These are phyloP conservation scores for Epinephelus cyanopodus DNA, from an alignment of 2,113 vertebrate species.

Conservation along the genomic window DNA sequence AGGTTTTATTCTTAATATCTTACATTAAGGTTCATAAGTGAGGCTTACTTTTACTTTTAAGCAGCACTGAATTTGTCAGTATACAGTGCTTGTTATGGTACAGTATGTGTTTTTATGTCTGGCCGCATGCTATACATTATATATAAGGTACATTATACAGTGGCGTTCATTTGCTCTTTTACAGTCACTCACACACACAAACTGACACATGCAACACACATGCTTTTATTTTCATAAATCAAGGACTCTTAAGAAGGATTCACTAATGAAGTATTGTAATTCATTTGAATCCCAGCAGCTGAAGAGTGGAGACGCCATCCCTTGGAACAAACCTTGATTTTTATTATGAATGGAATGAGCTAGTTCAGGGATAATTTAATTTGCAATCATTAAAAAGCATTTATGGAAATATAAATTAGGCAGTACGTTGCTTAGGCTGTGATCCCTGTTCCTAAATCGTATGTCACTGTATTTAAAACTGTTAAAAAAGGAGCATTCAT, in stretches of 20 bases:
- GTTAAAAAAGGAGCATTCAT: not conserved
- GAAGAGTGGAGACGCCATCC: not conserved
- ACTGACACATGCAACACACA: not conserved
- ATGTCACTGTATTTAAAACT: not conserved
- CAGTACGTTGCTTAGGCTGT: not conserved
- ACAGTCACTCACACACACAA: not conserved
- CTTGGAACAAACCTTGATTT: not conserved
- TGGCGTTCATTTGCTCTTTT: not conserved
- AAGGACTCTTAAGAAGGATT: not conserved
- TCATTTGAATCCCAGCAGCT: not conserved
- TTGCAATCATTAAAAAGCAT: not conserved
- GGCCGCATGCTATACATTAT: not conserved
- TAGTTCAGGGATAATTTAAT: not conserved
- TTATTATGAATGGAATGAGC: not conserved
- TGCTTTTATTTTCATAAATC: not conserved
- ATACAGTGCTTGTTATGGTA: not conserved
- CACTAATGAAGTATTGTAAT: not conserved
- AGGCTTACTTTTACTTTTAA: no score
- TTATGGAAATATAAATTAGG: not conserved
- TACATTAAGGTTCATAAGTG: not conserved
- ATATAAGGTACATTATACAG: constrained; percentile 30
- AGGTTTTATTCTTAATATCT: not conserved
- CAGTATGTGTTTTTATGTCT: not conserved
- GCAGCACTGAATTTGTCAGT: not conserved
- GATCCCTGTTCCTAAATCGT: not conserved